Evolutionary conservation across 2,797 vertebrate genomes (phyloP), one percentile per base, ranked within the genome.

Genomic region (Chloroceryle amazona): DNA sequence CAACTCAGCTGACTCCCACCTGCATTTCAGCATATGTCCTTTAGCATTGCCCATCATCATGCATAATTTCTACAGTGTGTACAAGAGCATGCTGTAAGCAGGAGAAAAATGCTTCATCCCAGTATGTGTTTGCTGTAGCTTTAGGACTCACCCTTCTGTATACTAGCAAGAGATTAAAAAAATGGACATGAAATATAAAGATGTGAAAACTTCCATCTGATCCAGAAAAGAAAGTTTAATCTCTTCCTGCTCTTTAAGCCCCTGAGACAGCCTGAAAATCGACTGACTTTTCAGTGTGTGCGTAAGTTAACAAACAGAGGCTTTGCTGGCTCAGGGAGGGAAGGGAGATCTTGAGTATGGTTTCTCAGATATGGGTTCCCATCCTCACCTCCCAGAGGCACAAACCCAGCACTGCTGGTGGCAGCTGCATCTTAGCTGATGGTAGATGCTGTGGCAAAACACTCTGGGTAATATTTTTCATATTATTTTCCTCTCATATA

Each of bases 141-240:
- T 94, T 80, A 90, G 74, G 47, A 71, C n/a, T 89, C 71, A 78
- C 11, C 26, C 8, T 23, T 49, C 54, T 35, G 7, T 39, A 52
- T 76, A 57, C 63, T 70, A 57, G 57, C 44, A 60, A 81, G 41
- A 87, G 83, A 90, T 94, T 20, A 17, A 92, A 25, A 96, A 91
- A 87, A 58, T 9, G 11, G 39, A 52, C 61, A 28, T 54, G 74
- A 89, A 90, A 90, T 72, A 96, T 2, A 58, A 81, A 92, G 89
- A 79, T 85, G 71, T 73, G 71, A 96, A 74, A 86, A 81, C 6
- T 47, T 55, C 13, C 3, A 3, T 41, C 73, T 90, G 76, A 90
- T 73, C 71, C 61, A 76, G 39, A 90, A 89, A 80, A 72, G 42
- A 71, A 89, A 46, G 54, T 67, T 89, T 97, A 81, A 91, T 86